Evolutionary conservation across 2,113 vertebrate species (phyloP), one percentile per base, ranked within the genome.

Genomic region (Bungarus multicinctus): DNA sequence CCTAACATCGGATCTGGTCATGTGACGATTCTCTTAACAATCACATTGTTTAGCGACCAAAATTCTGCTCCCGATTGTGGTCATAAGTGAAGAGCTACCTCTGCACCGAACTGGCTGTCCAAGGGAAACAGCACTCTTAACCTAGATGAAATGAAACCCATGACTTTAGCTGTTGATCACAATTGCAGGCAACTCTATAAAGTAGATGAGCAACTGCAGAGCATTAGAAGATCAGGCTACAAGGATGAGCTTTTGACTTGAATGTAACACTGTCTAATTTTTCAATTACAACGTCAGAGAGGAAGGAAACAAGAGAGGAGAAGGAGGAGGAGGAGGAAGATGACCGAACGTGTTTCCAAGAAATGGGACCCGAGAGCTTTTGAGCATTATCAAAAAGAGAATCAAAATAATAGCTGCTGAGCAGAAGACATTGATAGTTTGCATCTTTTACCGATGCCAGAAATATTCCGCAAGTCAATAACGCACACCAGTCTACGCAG

Each of bases 381-480:
- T 14, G n/a, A 92, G 87, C 18, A 88, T 27, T 89, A 74, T 86
- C 64, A 85, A 92, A 34, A 89, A 52, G 22, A 90, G 85, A 89
- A 91, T 7, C n/a, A 39, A 81, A 94, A 90, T 57, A 85, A 90
- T 88, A 88, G 16, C 27, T 91, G 55, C n/a, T 50, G 90, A 88
- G 87, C 54, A 95, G 85, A 81, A 54, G 90, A 90, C 39, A 45
- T 58, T 34, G 91, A 27, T 34, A 88, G 55, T 90, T 90, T 94
- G 64, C 58, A 92, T 90, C 93, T 94, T 94, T 92, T 94, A 88
- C 88, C 74, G 89, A 34, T 7, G 87, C 91, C 85, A 92, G 47
- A 94, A 93, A 92, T 5, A 18, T 52, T 89, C 85, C 34, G 16
- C 47, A 52, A 90, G 34, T 81, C 92, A 34, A 45, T 91, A 89